A percentile compares a stretch with the other conserved stretches of the same genome.
Evolutionary conservation across 1,140 invertebrate genomes (phyloP).

Genomic region (Atta cephalotes): DNA sequence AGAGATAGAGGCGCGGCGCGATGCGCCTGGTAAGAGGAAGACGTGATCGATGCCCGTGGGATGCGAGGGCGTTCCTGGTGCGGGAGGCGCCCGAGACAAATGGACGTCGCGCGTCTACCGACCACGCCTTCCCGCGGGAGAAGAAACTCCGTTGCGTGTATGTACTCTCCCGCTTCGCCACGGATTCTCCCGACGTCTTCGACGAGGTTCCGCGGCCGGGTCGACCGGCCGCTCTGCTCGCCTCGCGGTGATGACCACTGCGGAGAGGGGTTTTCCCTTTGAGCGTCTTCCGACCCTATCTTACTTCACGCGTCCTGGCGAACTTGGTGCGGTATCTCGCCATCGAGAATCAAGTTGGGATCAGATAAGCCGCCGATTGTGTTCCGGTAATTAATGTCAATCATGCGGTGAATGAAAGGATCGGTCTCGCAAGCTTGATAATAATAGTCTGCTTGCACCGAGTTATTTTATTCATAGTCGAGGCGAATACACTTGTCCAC

Average conservation of each 20-base stretch:
- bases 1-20: conserved; percentile 67
- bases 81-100: conserved; percentile 87
- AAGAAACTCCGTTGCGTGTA: conserved; percentile 78
- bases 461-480: neutral
- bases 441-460: neutral
- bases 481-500: neutral
- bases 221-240: conserved; percentile 6
- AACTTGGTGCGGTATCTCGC: conserved; percentile 33
- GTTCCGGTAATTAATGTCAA: conserved; percentile 63
- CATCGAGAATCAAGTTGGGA: conserved; percentile 17
- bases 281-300: conserved; percentile 27
- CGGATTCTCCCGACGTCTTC: conserved; percentile 39
- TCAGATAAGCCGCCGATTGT: conserved; percentile 59
- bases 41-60: conserved; percentile 86
- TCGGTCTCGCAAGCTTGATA: conserved; percentile 4
- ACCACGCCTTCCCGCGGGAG: conserved; percentile 84
- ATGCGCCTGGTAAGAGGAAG: conserved; percentile 81
- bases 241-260: conserved; percentile 34
- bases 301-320: conserved; percentile 24
- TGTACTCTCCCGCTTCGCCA: conserved; percentile 60
- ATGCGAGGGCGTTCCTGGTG: conserved; percentile 86
- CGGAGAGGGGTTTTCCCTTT: conserved; percentile 35
- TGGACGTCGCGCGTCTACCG: conserved; percentile 87
- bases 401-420: conserved; percentile 45
- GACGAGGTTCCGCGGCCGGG: conserved; percentile 39